Evolutionary conservation across 1,140 invertebrate genomes (phyloP), one percentile per base, ranked within the genome.

Genomic region (Drosophila littoralis): DNA sequence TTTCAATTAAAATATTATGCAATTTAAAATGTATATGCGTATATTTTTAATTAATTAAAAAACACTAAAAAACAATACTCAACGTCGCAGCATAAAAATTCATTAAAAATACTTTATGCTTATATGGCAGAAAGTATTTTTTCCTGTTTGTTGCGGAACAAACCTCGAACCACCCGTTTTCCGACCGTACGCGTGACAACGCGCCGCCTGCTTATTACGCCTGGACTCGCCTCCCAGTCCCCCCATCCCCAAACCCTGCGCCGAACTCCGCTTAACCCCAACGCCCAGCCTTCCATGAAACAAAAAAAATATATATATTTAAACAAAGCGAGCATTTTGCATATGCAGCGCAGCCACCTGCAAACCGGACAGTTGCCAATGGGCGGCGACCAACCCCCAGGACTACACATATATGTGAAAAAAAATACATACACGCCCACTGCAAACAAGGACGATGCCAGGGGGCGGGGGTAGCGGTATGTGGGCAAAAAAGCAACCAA

Each of bases 41-140:
- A 88, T 83, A 81, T 81, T 88, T 86, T 82, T 82, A 79, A 82
- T 86, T 86, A 88, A 86, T 82, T 79, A 88, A 82, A 83, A 82
- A 72, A 76, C 75, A 79, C 75, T 85, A 69, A 71, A 72, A 85
- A 81, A 75, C 71, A 79, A 81, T 78, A 69, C 50, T 28, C 22
- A 28, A 50, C 58, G 40, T 36, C 42, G 54, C 69, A 69, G 42
- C 48, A 79, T 70, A 79, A 82, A 86, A 86, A 86, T 82, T 88
- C 83, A 88, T 88, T 79, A 66, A 73, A 86, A 86, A 88, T 81
- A 88, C 76, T 79, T 86, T 86, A 65, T 88, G 82, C 82, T 88
- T 86, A 82, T 79, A 75, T 22, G 68, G 71, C 79, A 63, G 46
- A 79, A 79, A 72, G 59, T 77, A 74, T 75, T 70, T 81, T 28